These are phyloP conservation scores for Coendou prehensilis DNA, from an alignment of 2,797 vertebrate species.

Conservation along the genomic window DNA sequence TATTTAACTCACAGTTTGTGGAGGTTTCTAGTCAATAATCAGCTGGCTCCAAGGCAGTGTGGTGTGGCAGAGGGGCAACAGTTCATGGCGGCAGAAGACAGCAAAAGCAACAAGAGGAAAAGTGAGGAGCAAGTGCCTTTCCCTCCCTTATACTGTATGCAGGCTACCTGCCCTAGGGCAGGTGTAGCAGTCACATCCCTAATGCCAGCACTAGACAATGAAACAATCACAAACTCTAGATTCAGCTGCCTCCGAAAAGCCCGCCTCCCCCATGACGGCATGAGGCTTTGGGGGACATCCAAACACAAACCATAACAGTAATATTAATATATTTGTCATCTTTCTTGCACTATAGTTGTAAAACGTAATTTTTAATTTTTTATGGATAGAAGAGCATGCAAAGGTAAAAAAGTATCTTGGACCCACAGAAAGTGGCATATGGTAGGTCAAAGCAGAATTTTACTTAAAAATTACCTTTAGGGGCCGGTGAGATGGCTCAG, in stretches of 20 bases:
- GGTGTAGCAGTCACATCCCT: not conserved
- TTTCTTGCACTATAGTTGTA: not conserved
- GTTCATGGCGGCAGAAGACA: not conserved
- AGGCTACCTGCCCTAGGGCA: not conserved
- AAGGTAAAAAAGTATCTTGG: not conserved
- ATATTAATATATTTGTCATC: not conserved
- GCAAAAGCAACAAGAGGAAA: not conserved
- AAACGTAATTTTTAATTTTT: not conserved
- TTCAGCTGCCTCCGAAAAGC: not conserved
- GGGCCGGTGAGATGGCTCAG: too few species aligned
- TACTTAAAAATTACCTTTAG: not conserved
- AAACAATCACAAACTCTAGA: not conserved
- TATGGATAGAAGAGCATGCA: not conserved
- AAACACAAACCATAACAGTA: not conserved
- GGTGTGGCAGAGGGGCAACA: not conserved
- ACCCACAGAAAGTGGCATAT: not conserved
- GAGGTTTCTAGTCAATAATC: not conserved
- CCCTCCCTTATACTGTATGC: not conserved
- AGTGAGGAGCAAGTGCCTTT: not conserved
- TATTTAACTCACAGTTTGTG: not conserved
- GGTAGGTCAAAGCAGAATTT: not conserved
- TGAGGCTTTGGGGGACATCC: not conserved
- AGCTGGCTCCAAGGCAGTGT: not conserved
- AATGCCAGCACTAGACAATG: not conserved
- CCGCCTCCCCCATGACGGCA: not conserved